Evolutionary conservation across 2,113 vertebrate genomes (phyloP).

Genomic region (Cynopterus brachyotis): DNA sequence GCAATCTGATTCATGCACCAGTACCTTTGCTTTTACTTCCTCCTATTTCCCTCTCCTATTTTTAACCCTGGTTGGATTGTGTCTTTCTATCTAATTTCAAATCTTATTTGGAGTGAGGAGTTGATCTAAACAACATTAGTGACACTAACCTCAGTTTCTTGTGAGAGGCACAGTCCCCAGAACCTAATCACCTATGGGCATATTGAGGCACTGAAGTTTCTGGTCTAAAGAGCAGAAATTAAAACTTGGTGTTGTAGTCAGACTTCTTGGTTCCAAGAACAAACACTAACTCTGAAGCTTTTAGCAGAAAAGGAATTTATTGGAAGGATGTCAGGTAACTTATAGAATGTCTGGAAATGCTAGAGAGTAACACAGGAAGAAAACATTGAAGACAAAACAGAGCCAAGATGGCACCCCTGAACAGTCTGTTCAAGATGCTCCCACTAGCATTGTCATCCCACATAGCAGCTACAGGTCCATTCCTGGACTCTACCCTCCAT

Average conservation of each 20-base stretch:
- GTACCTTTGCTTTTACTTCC: background rate
- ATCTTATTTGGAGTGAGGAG: background rate
- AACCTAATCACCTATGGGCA: no score
- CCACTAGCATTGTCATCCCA: no score
- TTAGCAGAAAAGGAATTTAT: constrained; percentile 10
- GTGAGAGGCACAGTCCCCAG: background rate
- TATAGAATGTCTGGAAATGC: background rate
- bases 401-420: background rate
- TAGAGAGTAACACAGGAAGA: background rate
- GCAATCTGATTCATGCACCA: background rate
- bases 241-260: background rate
- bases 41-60: background rate
- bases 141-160: background rate
- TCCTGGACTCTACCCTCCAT: background rate
- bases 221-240: background rate
- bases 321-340: background rate
- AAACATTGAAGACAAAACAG: background rate
- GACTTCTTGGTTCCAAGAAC: background rate
- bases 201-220: background rate
- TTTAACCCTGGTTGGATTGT: background rate
- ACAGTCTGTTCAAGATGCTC: background rate
- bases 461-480: background rate
- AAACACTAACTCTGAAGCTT: background rate
- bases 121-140: background rate
- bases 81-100: background rate